Conservation (phyloP, 2,797 vertebrate species). For the Pelodytes ibericus region DNA sequence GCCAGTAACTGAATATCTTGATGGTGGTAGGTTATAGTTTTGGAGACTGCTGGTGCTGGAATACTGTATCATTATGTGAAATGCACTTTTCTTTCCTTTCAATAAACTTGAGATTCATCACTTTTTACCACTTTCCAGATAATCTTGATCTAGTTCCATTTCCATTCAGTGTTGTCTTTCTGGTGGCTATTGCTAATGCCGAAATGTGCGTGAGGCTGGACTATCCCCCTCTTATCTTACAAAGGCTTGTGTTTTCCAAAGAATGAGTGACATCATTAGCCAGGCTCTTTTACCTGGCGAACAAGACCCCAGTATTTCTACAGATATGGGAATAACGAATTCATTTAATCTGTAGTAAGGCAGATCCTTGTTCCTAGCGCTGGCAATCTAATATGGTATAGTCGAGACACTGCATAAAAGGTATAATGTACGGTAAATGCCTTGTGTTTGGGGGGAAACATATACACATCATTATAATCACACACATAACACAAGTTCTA, state of each 20-base stretch:
- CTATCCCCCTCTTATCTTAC: slow-evolving; percentile 32
- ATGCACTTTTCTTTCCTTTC: slow-evolving; percentile 42
- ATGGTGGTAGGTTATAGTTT: slow-evolving; percentile 37
- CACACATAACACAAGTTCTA: no score
- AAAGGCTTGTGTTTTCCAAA: slow-evolving; percentile 37
- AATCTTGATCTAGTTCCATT: slow-evolving; percentile 52
- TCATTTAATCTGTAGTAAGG: neutral
- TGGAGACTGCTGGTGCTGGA: slow-evolving; percentile 45
- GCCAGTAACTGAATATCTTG: slow-evolving; percentile 41
- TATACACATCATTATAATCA: no score
- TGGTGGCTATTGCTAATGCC: slow-evolving; percentile 29
- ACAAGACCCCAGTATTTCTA: neutral
- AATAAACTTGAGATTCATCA: slow-evolving; percentile 46
- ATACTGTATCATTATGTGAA: slow-evolving; percentile 39
- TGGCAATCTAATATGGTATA: no score
- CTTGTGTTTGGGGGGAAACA: no score
- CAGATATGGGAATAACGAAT: neutral
- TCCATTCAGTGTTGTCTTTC: slow-evolving; percentile 49
- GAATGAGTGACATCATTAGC: slow-evolving; percentile 46
- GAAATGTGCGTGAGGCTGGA: slow-evolving; percentile 33
- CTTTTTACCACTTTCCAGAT: slow-evolving; percentile 32
- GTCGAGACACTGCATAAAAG: no score
- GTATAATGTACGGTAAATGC: no score
- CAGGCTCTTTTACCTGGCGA: slow-evolving; percentile 22
- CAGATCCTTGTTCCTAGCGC: no score